Evolutionary conservation across 2,113 vertebrate genomes (phyloP).

Genomic region (Leucopsar rothschildi): DNA sequence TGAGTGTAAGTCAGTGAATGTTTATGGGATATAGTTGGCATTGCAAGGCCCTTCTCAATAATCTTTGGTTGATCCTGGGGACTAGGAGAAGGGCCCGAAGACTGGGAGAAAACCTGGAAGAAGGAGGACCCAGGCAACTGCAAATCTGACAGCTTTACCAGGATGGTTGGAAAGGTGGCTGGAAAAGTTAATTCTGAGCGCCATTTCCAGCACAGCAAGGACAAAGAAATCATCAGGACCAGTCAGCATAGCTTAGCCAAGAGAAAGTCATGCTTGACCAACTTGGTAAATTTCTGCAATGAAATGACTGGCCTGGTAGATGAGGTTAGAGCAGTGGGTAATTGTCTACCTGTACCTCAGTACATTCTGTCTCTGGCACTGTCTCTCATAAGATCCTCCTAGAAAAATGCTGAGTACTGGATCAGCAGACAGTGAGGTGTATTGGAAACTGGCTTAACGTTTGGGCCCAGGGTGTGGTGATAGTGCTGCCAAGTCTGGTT

Average conservation of each 20-base stretch:
- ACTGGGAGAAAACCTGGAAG: neutral
- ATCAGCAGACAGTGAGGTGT: neutral
- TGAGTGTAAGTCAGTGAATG: neutral
- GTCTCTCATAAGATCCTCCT: neutral
- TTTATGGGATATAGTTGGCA: neutral
- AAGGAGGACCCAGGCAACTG: neutral
- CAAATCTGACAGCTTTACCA: neutral
- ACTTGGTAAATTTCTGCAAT: neutral
- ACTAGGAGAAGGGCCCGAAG: neutral
- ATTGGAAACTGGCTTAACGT: fast-evolving
- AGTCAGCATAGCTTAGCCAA: neutral
- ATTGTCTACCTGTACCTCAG: neutral
- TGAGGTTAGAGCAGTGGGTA: neutral
- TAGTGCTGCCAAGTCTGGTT: neutral
- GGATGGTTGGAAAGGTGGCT: neutral
- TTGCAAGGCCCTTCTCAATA: neutral
- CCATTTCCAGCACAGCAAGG: neutral
- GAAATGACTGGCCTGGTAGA: too few species aligned
- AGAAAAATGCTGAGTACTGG: neutral
- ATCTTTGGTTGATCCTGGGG: fast-evolving
- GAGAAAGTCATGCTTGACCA: neutral
- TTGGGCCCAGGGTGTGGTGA: neutral
- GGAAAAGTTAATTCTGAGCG: neutral
- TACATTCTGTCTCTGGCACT: neutral
- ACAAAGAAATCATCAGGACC: neutral